Evolutionary conservation across 2,888 invertebrate species (phyloP).

Genomic region (Pristionchus exspectatus): DNA sequence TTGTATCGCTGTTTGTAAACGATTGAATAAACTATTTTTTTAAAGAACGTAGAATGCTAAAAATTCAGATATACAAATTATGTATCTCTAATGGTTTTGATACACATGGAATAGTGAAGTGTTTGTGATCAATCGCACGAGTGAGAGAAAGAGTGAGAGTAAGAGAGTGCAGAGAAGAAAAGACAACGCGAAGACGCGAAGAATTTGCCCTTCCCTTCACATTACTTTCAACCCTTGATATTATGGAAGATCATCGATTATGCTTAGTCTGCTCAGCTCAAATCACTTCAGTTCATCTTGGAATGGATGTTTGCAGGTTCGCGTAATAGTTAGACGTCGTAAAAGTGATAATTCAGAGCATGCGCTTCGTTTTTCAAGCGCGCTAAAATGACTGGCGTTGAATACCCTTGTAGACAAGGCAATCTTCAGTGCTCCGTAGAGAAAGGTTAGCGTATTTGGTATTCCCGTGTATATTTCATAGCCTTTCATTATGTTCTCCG

Average conservation of each 20-base stretch:
- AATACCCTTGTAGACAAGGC: slow-evolving; percentile 10
- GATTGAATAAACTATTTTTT: too few species aligned
- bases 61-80: too few species aligned
- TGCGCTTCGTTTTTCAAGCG: slow-evolving; percentile 25
- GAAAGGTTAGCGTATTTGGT: not conserved
- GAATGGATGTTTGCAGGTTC: slow-evolving; percentile 18
- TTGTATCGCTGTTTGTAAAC: too few species aligned
- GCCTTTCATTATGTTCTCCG: not conserved
- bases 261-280: not conserved
- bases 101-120: too few species aligned
- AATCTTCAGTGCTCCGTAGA: not conserved
- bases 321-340: not conserved
- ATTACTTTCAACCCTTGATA: not conserved
- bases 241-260: not conserved
- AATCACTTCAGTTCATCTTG: not conserved
- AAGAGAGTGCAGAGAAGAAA: not conserved
- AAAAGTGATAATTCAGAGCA: not conserved
- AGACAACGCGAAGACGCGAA: not conserved
- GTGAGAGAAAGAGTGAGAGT: too few species aligned
- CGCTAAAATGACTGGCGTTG: not conserved
- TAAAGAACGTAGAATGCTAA: too few species aligned
- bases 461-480: not conserved
- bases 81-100: too few species aligned
- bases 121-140: not conserved
- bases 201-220: not conserved